phyloP scores from a whole-genome alignment of 2,113 vertebrate species.

The Actenoides hombroni region DNA sequence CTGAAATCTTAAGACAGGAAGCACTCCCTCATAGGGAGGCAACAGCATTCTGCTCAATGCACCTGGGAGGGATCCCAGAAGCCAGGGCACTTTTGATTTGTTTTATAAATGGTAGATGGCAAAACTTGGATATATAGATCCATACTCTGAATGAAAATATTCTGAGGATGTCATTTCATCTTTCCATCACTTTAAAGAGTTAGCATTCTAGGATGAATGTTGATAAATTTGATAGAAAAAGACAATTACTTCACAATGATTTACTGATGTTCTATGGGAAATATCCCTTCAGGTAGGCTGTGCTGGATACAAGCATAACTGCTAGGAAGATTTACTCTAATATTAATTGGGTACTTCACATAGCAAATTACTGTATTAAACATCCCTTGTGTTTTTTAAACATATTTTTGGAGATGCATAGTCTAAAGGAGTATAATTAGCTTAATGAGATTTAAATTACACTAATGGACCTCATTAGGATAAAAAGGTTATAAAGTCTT shows the following conservation, averaged over 20 bases:
- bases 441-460: conserved; percentile 53
- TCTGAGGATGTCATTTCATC: neutral
- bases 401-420: neutral
- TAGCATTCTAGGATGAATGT: neutral
- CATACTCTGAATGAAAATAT: neutral
- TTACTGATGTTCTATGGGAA: neutral
- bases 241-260: neutral
- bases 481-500: conserved; percentile 5
- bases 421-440: conserved; percentile 28
- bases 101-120: neutral
- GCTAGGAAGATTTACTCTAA: neutral
- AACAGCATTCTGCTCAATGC: neutral
- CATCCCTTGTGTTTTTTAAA: conserved; percentile 30
- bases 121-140: neutral
- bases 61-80: neutral
- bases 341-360: neutral
- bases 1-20: neutral
- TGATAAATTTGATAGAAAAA: neutral
- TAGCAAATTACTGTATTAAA: neutral
- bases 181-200: neutral
- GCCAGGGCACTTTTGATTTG: neutral
- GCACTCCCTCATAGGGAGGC: neutral
- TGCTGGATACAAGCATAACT: neutral
- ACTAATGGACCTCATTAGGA: conserved; percentile 38
- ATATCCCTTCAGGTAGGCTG: neutral